These are phyloP conservation scores for Siniperca chuatsi DNA, from an alignment of 2,113 vertebrate genomes.

Conservation along the genomic window DNA sequence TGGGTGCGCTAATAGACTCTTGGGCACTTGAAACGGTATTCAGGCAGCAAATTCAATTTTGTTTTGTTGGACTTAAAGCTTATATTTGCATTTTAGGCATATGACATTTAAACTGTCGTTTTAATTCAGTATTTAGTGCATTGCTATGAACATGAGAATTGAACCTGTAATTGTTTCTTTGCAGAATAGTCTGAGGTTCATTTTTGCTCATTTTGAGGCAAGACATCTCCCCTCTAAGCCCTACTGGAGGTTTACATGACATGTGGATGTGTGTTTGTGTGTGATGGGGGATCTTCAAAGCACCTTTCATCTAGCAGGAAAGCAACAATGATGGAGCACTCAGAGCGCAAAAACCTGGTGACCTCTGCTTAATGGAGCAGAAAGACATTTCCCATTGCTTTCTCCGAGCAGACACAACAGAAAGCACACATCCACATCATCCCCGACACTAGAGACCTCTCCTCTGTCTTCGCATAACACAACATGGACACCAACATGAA, in stretches of 20 bases:
- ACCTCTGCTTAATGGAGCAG: slow-evolving; percentile 77
- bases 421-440: slow-evolving; percentile 33
- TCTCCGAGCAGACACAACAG: slow-evolving; percentile 55
- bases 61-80: slow-evolving; percentile 19
- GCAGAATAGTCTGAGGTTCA: background rate
- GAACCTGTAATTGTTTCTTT: background rate
- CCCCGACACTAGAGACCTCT: slow-evolving; percentile 18
- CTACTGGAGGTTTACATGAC: slow-evolving; percentile 3
- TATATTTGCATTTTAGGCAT: slow-evolving; percentile 8
- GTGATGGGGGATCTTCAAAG: slow-evolving; percentile 64
- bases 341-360: slow-evolving; percentile 60
- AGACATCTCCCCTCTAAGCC: background rate
- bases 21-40: slow-evolving; percentile 22
- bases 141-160: background rate
- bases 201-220: slow-evolving; percentile 4
- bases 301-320: slow-evolving; percentile 71
- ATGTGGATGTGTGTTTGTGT: slow-evolving; percentile 36
- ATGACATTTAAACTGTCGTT: slow-evolving; percentile 1
- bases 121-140: background rate
- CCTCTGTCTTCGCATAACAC: background rate
- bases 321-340: slow-evolving; percentile 76
- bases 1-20: slow-evolving; percentile 47
- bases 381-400: slow-evolving; percentile 74
- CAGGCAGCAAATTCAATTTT: slow-evolving; percentile 13
- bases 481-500: background rate